Conservation (phyloP, 2,113 vertebrate species). For the Aptenodytes forsteri region DNA sequence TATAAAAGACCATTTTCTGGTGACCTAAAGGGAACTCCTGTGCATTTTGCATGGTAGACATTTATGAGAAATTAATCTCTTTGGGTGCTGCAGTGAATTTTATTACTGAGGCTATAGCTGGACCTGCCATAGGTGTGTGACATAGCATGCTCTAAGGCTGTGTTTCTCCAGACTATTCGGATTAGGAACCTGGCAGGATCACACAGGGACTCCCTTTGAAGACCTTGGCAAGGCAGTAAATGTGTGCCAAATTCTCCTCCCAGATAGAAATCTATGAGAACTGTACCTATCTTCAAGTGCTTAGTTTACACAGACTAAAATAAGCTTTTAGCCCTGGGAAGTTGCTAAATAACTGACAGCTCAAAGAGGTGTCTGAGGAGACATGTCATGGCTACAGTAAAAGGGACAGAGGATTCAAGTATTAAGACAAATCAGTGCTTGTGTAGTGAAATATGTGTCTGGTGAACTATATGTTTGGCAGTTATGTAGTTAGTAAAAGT, state of each 20-base stretch:
- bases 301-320: not conserved
- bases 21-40: not conserved
- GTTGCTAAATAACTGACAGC: not conserved
- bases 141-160: not conserved
- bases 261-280: not conserved
- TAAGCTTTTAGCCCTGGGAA: not conserved
- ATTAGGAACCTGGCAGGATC: not conserved
- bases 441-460: not conserved
- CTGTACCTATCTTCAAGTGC: not conserved
- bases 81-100: not conserved
- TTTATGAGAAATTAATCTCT: not conserved
- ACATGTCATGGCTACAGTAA: not conserved
- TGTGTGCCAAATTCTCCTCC: not conserved
- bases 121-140: not conserved
- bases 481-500: not conserved
- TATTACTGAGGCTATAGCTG: not conserved
- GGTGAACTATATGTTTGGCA: not conserved
- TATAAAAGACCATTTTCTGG: not conserved
- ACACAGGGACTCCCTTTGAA: not conserved
- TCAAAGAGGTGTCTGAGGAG: not conserved
- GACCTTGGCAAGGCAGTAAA: not conserved
- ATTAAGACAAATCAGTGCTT: not conserved
- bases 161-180: not conserved
- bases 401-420: not conserved
- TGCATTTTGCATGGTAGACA: not conserved